phyloP scores from a whole-genome alignment of 2,888 invertebrate species.

The Caenorhabditis sp. region DNA sequence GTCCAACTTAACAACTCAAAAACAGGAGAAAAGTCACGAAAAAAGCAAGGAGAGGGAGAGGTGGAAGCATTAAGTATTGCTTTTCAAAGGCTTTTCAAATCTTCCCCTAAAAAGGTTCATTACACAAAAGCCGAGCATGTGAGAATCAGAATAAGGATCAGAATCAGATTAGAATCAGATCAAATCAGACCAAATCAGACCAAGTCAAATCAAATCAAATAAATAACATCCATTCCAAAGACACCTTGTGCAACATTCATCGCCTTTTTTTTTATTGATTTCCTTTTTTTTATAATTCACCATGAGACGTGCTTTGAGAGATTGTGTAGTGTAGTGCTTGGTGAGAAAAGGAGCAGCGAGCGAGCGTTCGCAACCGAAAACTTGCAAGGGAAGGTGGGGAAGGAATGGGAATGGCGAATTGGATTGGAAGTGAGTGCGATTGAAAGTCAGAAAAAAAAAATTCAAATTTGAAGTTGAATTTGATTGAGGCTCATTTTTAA shows the following conservation, averaged over 20 bases:
- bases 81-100: neutral
- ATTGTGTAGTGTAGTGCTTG: conserved; percentile 28
- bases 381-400: conserved; percentile 3
- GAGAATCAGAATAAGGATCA: no score
- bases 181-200: no score
- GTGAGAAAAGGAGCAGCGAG: conserved; percentile 43
- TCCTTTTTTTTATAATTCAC: no score
- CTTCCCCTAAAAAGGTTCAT: neutral
- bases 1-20: no score
- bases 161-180: no score
- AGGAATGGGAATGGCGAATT: no score
- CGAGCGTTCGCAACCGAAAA: conserved; percentile 60
- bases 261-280: no score
- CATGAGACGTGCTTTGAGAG: conserved; percentile 59
- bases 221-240: conserved; percentile 61
- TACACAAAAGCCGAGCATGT: conserved; percentile 57
- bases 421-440: conserved; percentile 22
- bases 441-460: neutral
- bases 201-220: conserved; percentile 63
- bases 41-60: conserved; percentile 33
- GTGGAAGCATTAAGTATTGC: conserved; percentile 22
- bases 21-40: conserved; percentile 26
- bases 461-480: no score
- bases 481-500: no score
- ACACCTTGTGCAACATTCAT: conserved; percentile 59